Percentiles rank a stretch among this genome's conserved stretches.
Conservation (phyloP, 2,797 vertebrate genomes). For the Nasua narica region DNA sequence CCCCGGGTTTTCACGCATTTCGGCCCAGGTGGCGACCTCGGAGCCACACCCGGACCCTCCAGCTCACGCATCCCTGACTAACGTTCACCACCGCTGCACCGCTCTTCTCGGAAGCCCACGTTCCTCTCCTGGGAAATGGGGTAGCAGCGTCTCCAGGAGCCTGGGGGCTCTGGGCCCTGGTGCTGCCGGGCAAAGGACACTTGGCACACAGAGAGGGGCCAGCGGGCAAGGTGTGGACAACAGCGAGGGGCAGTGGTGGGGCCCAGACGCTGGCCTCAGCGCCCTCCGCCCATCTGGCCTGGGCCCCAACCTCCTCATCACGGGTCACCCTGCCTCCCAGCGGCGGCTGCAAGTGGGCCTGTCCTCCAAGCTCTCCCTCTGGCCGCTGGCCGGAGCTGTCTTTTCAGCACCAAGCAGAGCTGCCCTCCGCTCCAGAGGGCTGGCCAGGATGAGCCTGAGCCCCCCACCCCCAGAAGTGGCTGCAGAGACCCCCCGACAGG, state of each 20-base stretch:
- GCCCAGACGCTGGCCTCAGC: accelerated
- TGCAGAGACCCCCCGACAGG: accelerated
- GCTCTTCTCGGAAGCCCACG: too few relatives aligned
- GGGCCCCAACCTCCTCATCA: neutral
- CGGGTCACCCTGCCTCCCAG: neutral
- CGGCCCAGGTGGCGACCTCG: neutral
- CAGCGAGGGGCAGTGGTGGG: accelerated
- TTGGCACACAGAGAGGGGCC: neutral
- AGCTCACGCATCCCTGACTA: accelerated
- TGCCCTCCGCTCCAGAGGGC: neutral
- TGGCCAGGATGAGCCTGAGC: neutral
- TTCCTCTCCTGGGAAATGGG: neutral
- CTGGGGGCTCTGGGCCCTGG: neutral
- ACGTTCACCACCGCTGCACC: accelerated
- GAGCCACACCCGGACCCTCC: neutral
- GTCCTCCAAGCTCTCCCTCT: too few relatives aligned
- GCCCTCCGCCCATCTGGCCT: neutral
- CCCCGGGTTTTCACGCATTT: too few relatives aligned
- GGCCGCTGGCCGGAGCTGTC: constrained; percentile 66
- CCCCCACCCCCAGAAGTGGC: accelerated
- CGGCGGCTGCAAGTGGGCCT: neutral
- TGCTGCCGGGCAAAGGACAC: neutral
- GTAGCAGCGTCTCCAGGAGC: neutral
- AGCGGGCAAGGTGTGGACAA: neutral
- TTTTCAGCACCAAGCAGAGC: constrained; percentile 71